Evolutionary conservation across 2,797 vertebrate genomes (phyloP).

Genomic region (Chaenodraco wilsoni): DNA sequence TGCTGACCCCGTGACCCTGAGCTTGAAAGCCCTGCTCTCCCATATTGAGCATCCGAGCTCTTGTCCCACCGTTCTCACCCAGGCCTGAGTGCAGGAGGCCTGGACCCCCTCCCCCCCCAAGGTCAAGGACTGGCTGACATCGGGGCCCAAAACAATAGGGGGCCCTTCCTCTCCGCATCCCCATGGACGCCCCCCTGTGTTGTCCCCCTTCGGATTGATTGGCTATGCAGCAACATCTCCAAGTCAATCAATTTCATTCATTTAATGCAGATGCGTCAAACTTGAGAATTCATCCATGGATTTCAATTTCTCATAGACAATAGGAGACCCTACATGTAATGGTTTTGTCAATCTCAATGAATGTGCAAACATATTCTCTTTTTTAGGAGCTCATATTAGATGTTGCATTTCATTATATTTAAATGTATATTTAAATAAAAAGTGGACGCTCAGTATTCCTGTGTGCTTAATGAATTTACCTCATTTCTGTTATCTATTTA

Average conservation of each 20-base stretch:
- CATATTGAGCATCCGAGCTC: constrained; percentile 71
- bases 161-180: constrained; percentile 68
- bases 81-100: constrained; percentile 53
- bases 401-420: constrained; percentile 54
- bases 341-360: constrained; percentile 54
- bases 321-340: constrained; percentile 43
- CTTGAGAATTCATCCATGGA: constrained; percentile 54
- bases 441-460: constrained; percentile 30
- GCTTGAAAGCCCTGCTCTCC: constrained; percentile 76
- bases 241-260: constrained; percentile 83
- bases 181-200: constrained; percentile 61
- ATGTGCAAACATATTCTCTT: constrained; percentile 24
- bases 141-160: constrained; percentile 76
- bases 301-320: constrained; percentile 50
- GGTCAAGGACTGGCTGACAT: constrained; percentile 83
- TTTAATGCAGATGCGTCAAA: constrained; percentile 69
- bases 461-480: constrained; percentile 47
- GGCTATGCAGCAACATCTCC: constrained; percentile 72
- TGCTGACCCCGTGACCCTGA: constrained; percentile 79
- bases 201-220: constrained; percentile 76
- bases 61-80: constrained; percentile 60
- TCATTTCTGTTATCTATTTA: constrained; percentile 40
- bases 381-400: constrained; percentile 30
- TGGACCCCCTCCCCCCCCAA: constrained; percentile 63
- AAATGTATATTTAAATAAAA: constrained; percentile 42